Evolutionary conservation across 2,797 vertebrate species (phyloP).

Genomic region (Notamacropus eugenii): DNA sequence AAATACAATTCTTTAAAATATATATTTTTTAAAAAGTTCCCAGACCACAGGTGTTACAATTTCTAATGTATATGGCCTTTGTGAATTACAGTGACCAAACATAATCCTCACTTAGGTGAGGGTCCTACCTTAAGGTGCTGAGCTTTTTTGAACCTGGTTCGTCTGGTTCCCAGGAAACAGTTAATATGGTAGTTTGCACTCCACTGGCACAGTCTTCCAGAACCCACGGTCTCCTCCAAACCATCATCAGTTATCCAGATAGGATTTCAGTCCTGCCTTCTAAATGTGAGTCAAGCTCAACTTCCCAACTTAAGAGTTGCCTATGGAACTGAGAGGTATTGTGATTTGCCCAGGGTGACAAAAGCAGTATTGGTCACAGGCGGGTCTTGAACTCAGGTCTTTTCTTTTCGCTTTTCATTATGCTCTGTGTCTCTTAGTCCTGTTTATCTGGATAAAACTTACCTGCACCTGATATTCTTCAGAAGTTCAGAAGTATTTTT

Average conservation of each 20-base stretch:
- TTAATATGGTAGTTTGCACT: neutral
- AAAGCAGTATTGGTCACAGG: too few species aligned
- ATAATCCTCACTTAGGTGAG: neutral
- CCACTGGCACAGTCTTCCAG: neutral
- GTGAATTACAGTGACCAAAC: neutral
- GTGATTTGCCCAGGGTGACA: neutral
- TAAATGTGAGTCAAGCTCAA: neutral
- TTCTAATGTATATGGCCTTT: neutral
- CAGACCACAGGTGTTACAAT: neutral
- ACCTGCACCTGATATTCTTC: conserved; percentile 74
- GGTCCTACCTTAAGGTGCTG: neutral
- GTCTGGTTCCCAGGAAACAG: conserved; percentile 26
- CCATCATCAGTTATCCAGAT: neutral
- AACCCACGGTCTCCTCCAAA: neutral
- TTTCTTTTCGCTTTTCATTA: neutral
- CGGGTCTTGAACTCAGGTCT: neutral
- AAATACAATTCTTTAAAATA: neutral
- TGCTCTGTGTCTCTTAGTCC: conserved; percentile 59
- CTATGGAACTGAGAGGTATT: neutral
- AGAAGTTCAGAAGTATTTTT: conserved; percentile 66
- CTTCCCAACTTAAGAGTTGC: neutral
- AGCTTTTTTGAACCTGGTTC: conserved; percentile 20
- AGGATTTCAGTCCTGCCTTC: neutral
- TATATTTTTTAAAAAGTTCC: neutral
- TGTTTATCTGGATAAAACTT: conserved; percentile 68